These are phyloP conservation scores for Eptesicus fuscus DNA, from an alignment of 2,113 vertebrate species.

Conservation along the genomic window DNA sequence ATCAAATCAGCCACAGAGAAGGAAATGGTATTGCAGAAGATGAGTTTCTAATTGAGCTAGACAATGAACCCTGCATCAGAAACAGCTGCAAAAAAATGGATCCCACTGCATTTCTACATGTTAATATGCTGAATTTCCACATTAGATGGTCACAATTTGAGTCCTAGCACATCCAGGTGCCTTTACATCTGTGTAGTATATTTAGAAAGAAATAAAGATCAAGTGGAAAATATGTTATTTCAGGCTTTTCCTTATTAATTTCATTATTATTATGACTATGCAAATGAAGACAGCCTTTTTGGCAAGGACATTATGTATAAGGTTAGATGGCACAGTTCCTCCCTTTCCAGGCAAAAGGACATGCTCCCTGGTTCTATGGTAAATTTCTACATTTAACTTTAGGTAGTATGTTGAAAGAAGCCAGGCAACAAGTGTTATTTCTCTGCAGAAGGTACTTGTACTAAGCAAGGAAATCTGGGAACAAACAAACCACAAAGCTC, in stretches of 20 bases:
- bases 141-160: constrained; percentile 59
- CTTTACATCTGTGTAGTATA: constrained; percentile 68
- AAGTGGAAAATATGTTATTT: constrained; percentile 49
- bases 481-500: neutral
- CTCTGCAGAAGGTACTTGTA: neutral
- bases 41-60: constrained; percentile 72
- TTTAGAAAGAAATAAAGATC: constrained; percentile 65
- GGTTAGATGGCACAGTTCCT: neutral
- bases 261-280: constrained; percentile 28
- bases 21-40: constrained; percentile 66
- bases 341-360: neutral
- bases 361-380: neutral
- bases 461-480: neutral
- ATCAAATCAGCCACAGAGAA: constrained; percentile 76
- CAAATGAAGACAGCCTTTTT: neutral
- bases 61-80: constrained; percentile 68
- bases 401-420: neutral
- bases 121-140: constrained; percentile 61
- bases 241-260: constrained; percentile 36
- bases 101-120: constrained; percentile 53
- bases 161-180: constrained; percentile 68
- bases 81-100: constrained; percentile 68
- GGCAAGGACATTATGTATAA: constrained; percentile 1
- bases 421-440: neutral
- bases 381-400: neutral